Evolutionary conservation across 2,113 vertebrate genomes (phyloP).

Genomic region (Hirundichthys speculiger): DNA sequence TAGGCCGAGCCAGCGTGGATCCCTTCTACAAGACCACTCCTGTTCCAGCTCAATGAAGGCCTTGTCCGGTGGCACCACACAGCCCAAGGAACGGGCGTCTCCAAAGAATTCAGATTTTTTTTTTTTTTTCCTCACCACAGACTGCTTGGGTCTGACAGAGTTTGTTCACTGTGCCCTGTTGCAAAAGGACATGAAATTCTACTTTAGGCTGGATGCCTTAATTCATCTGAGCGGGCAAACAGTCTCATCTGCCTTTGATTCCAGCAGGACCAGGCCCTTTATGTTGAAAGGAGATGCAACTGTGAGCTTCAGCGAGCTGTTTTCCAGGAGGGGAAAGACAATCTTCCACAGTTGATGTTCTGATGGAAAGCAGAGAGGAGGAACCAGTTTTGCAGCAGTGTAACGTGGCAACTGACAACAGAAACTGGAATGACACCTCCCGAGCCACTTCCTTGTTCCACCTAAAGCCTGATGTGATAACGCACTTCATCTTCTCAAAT

Average conservation of each 20-base stretch:
- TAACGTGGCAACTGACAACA: slow-evolving; percentile 74
- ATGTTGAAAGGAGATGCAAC: slow-evolving; percentile 19
- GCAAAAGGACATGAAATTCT: slow-evolving; percentile 45
- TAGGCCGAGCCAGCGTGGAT: slow-evolving; percentile 73
- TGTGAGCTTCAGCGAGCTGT: slow-evolving; percentile 23
- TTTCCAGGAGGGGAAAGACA: slow-evolving; percentile 28
- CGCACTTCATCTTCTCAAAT: slow-evolving; percentile 18
- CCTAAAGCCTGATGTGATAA: slow-evolving; percentile 45
- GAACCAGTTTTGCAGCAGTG: slow-evolving; percentile 72
- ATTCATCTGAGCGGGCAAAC: slow-evolving; percentile 41
- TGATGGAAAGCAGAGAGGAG: slow-evolving; percentile 70
- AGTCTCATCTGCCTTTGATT: slow-evolving; percentile 17
- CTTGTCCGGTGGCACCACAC: slow-evolving; percentile 78
- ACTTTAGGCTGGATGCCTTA: slow-evolving; percentile 29
- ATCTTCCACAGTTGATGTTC: slow-evolving; percentile 62
- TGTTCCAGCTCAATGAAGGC: slow-evolving; percentile 83
- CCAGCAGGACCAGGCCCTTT: slow-evolving; percentile 2
- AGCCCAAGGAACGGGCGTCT: slow-evolving; percentile 79
- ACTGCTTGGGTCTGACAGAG: slow-evolving; percentile 64
- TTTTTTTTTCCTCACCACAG: slow-evolving; percentile 56
- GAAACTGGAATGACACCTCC: slow-evolving; percentile 70
- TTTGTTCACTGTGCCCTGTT: slow-evolving; percentile 57
- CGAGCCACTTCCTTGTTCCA: slow-evolving; percentile 69
- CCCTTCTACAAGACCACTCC: slow-evolving; percentile 80
- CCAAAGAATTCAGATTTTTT: slow-evolving; percentile 77